Evolutionary conservation across 2,888 invertebrate species (phyloP).

Genomic region (Agrochola circellaris): DNA sequence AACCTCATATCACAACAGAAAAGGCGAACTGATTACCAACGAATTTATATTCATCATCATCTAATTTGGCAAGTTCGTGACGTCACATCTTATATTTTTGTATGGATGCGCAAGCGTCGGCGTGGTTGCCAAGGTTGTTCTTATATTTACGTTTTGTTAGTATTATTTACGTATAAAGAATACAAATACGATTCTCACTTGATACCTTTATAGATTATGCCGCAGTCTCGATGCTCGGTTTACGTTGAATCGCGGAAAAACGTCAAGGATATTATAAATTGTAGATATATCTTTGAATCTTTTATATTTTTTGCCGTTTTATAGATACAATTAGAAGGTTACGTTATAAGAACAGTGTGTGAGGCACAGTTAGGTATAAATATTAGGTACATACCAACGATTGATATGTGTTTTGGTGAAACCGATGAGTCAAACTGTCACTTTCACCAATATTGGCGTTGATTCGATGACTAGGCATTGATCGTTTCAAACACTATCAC

Average conservation of each 20-base stretch:
- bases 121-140: slow-evolving; percentile 76
- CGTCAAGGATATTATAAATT: slow-evolving; percentile 62
- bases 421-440: slow-evolving; percentile 32
- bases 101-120: slow-evolving; percentile 69
- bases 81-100: slow-evolving; percentile 73
- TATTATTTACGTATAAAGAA: slow-evolving; percentile 51
- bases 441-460: slow-evolving; percentile 32
- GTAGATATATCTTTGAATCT: slow-evolving; percentile 29
- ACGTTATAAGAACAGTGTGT: slow-evolving; percentile 17
- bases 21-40: slow-evolving; percentile 22
- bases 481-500: slow-evolving; percentile 35
- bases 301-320: slow-evolving; percentile 34
- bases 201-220: slow-evolving; percentile 42
- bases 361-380: neutral
- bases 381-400: neutral
- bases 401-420: slow-evolving; percentile 31
- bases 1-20: slow-evolving; percentile 4
- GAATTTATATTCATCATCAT: slow-evolving; percentile 61
- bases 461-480: slow-evolving; percentile 19
- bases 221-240: slow-evolving; percentile 10
- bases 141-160: slow-evolving; percentile 70
- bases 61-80: slow-evolving; percentile 68
- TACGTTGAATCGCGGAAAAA: slow-evolving; percentile 63
- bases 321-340: slow-evolving; percentile 53
- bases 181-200: slow-evolving; percentile 42